Evolutionary conservation across 2,797 vertebrate species (phyloP).

Genomic region (Oryzias sinensis): DNA sequence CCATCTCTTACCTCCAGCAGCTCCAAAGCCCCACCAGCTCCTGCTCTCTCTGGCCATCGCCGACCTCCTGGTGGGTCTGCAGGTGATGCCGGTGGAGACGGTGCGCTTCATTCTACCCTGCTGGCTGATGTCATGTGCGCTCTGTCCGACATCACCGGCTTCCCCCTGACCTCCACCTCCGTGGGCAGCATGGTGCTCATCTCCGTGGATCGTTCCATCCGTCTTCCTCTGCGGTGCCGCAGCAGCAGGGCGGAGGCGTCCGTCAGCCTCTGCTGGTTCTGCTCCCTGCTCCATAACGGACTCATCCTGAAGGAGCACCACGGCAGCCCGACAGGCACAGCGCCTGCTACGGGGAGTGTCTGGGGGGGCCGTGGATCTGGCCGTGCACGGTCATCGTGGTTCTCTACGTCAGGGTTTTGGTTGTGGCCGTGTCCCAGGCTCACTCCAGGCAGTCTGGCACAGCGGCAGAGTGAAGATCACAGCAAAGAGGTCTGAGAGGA

Average conservation of each 20-base stretch:
- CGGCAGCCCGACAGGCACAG: constrained; percentile 26
- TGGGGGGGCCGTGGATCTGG: constrained; percentile 41
- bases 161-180: constrained; percentile 74
- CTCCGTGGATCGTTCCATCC: constrained; percentile 72
- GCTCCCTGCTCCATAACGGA: constrained; percentile 49
- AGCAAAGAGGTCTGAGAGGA: constrained; percentile 54
- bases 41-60: constrained; percentile 77
- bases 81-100: constrained; percentile 76
- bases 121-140: constrained; percentile 76
- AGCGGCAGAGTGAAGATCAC: neutral
- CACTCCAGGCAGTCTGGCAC: constrained; percentile 26
- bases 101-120: constrained; percentile 72
- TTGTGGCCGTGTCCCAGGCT: constrained; percentile 54
- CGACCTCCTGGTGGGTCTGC: constrained; percentile 76
- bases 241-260: constrained; percentile 30
- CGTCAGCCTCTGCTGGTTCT: constrained; percentile 57
- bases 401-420: constrained; percentile 60
- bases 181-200: constrained; percentile 79
- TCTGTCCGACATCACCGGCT: constrained; percentile 62
- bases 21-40: constrained; percentile 78
- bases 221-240: constrained; percentile 57
- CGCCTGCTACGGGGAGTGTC: constrained; percentile 56
- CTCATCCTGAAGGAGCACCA: constrained; percentile 45
- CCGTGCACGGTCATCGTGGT: constrained; percentile 50
- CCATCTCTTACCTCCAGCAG: constrained; percentile 78